Base-by-base conservation (phyloP, 2,888 invertebrate genomes). In the Idaea dimidiata region DNA sequence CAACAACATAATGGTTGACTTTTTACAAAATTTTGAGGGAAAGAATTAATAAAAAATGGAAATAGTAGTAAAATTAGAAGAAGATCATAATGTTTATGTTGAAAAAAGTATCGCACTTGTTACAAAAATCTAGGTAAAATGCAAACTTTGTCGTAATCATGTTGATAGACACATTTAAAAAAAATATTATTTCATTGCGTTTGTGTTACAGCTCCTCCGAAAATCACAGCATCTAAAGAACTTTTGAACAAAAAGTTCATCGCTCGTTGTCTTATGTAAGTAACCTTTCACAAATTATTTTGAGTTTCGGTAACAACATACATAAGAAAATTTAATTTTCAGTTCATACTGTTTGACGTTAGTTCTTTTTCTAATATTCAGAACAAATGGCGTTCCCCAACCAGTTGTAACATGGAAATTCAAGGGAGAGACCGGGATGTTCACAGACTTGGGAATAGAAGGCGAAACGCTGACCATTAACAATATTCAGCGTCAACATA, bases 321-420 rank as follows among this genome's bases (percentile, higher is more conserved):
- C 14, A 43, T 10, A 43, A 43, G 8, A 14, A 43, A 43, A 43
- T 43, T 14, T 14, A 7, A 43, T 43, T 10, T 43, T 43, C 3
- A 1, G 24, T 43, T 43, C 43, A 43, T 3, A 10, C 5, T 10
- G 43, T 14, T 43, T 43, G 8, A 43, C 24, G 10, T 10, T 14
- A 43, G 43, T 43, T 14, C 3, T 8, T 43, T 43, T 43, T 43
- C 2, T 43, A 43, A 8, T 43, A 14, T 68, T 62, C 53, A 71
- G 70, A 17, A 18, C 65, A 24, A 64, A 43, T 56, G 72, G 71
- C 17, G 55, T 62, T 55, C 73, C 73, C 5, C 62, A 55, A 7
- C 70, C 73, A 4, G 54, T 10, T 17, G 43, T 70, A 16, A 64
- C 65, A 16, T 73, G 73, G 73, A 58, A 71, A n/a, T 67, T 70